Base-by-base conservation (phyloP, 2,888 invertebrate genomes). In the Cosmia trapezina region DNA sequence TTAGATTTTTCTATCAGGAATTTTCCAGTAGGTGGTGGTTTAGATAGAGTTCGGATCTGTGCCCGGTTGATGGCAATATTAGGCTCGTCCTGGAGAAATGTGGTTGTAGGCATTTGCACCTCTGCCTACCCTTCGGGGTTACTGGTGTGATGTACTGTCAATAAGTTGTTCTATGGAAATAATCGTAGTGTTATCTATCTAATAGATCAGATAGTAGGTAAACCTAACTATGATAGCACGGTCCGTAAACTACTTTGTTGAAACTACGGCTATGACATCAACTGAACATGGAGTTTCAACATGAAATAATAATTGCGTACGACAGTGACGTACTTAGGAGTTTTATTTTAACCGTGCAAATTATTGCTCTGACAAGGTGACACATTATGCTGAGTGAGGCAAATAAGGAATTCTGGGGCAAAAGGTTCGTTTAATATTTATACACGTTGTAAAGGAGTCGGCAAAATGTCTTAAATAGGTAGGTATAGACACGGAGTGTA, bases 371-470 rank as follows among this genome's bases (percentile, higher is more conserved):
- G 51, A 43, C 37, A 49, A 41, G 37, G 22, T 68, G 33, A 53
- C 12, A 66, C 11, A 17, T 22, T 17, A 45, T 45, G 68, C 22
- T 37, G 53, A 68, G 53, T 9, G 22, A 22, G 7, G 17, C 12
- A 68, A 22, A 45, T 12, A 69, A 51, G n/a, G n/a, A 33, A 12
- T 54, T 70, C 33, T 37, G 37, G 69, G n/a, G 17, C n/a, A 41
- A 22, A 54, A 22, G 22, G 53, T 70, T 45, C 33, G 49, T n/a
- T 69, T 53, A 70, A 37, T 67, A 47, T 67, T 67, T 37, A 37
- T 56, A 43, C 14, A 14, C 14, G 56, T 41, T 33, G 56, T 67
- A 67, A 62, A 62, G 8, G 9, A 49, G 47, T 22, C 47, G 0
- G 19, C 47, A 22, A 41, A 61, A 62, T 7, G 14, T n/a, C 4